Evolutionary conservation across 2,113 vertebrate species (phyloP).

Genomic region (Aptenodytes forsteri): DNA sequence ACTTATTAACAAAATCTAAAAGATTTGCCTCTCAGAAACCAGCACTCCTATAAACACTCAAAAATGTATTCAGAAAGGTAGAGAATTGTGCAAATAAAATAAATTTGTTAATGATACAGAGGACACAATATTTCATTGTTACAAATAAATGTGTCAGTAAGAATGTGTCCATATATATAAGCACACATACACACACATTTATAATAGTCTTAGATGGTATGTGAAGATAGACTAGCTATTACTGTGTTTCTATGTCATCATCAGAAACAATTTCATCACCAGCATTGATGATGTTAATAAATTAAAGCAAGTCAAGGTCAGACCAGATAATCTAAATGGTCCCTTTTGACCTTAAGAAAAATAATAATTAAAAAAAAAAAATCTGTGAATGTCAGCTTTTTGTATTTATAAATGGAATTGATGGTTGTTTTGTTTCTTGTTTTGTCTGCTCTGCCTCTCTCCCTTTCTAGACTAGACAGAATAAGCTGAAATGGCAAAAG

Average conservation of each 20-base stretch:
- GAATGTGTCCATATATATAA: neutral
- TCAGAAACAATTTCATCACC: neutral
- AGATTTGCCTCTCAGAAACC: neutral
- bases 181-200: accelerated
- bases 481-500: neutral
- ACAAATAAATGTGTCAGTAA: neutral
- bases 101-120: neutral
- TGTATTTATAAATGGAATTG: neutral
- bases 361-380: neutral
- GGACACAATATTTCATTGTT: neutral
- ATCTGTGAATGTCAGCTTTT: neutral
- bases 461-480: neutral
- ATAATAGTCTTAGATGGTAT: neutral
- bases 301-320: neutral
- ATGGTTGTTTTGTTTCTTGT: neutral
- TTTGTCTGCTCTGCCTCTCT: neutral
- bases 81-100: neutral
- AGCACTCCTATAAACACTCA: neutral
- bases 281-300: neutral
- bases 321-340: neutral
- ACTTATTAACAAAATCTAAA: neutral
- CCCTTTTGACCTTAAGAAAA: neutral
- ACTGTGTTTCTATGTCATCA: neutral
- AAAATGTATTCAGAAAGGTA: neutral
- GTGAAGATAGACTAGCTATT: neutral